phyloP scores from a whole-genome alignment of 2,888 invertebrate genomes.

The Empis stercorea region DNA sequence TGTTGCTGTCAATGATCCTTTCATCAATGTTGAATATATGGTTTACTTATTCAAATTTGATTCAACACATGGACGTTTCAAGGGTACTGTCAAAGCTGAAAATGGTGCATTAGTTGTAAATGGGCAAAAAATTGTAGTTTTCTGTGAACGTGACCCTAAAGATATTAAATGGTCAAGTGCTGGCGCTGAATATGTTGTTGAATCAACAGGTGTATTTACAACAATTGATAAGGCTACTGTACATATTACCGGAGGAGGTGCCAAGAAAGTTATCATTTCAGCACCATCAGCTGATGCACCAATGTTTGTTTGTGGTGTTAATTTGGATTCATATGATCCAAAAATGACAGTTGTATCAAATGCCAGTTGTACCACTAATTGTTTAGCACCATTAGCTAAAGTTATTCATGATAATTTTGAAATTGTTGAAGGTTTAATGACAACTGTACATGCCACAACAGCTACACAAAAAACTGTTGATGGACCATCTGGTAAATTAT shows the following conservation, averaged over 20 bases:
- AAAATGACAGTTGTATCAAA: slow-evolving; percentile 80
- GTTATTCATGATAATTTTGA: slow-evolving; percentile 95
- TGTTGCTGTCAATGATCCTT: slow-evolving; percentile 95
- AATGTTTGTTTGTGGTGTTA: slow-evolving; percentile 97
- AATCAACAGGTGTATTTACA: slow-evolving; percentile 98
- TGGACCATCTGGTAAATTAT: slow-evolving; percentile 83
- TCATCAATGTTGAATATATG: slow-evolving; percentile 97
- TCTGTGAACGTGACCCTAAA: slow-evolving; percentile 29
- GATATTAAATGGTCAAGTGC: slow-evolving; percentile 40
- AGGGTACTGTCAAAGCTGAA: slow-evolving; percentile 73
- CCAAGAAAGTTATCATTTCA: slow-evolving; percentile 95
- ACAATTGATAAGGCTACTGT: slow-evolving; percentile 87
- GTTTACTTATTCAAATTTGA: slow-evolving; percentile 99
- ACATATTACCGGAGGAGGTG: slow-evolving; percentile 77
- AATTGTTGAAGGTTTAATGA: slow-evolving; percentile 93
- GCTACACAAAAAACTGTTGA: slow-evolving; percentile 99
- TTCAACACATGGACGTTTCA: slow-evolving; percentile 93
- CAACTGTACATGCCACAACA: slow-evolving; percentile 91
- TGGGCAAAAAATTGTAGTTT: slow-evolving; percentile 64
- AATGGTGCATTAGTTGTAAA: slow-evolving; percentile 76
- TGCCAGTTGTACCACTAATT: slow-evolving; percentile 99
- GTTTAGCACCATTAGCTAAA: slow-evolving; percentile 91
- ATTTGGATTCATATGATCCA: slow-evolving; percentile 80
- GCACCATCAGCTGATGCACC: slow-evolving; percentile 98
- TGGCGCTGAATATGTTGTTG: slow-evolving; percentile 94